These are phyloP conservation scores for Synchiropus splendidus DNA, from an alignment of 2,113 vertebrate genomes.

Conservation along the genomic window DNA sequence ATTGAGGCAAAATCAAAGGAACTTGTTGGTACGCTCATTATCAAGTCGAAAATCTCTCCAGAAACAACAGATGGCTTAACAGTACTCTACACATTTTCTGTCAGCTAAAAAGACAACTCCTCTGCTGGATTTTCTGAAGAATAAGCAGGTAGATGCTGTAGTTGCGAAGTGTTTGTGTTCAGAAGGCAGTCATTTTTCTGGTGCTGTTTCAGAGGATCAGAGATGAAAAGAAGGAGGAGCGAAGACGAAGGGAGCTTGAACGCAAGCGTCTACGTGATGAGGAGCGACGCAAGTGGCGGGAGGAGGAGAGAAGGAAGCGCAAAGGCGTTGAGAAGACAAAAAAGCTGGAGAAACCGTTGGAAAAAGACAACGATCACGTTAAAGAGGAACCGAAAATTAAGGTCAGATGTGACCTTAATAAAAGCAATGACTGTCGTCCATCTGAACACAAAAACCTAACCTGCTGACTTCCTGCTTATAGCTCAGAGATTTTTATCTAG, in stretches of 20 bases:
- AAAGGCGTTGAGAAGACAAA: slow-evolving; percentile 92
- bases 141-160: slow-evolving; percentile 82
- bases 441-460: no score
- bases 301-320: slow-evolving; percentile 88
- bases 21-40: slow-evolving; percentile 75
- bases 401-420: slow-evolving; percentile 68
- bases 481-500: no score
- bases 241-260: slow-evolving; percentile 86
- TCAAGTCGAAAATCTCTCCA: not conserved
- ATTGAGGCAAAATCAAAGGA: slow-evolving; percentile 96
- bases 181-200: no score
- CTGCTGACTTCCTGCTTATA: no score
- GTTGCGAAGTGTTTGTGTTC: no score
- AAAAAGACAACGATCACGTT: slow-evolving; percentile 81
- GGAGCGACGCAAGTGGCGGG: slow-evolving; percentile 95
- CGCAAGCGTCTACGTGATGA: slow-evolving; percentile 91
- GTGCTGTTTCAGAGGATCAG: slow-evolving; percentile 75
- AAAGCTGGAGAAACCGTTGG: slow-evolving; percentile 75
- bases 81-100: slow-evolving; percentile 5
- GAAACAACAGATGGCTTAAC: not conserved
- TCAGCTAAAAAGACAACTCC: slow-evolving; percentile 95
- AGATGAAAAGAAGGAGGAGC: slow-evolving; percentile 96
- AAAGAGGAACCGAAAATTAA: slow-evolving; percentile 98
- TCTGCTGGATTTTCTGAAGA: slow-evolving; percentile 95
- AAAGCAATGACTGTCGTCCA: no score